Percentiles rank a stretch among this genome's conserved stretches.
Conservation (phyloP, 2,888 invertebrate species). For the Limenitis camilla region DNA sequence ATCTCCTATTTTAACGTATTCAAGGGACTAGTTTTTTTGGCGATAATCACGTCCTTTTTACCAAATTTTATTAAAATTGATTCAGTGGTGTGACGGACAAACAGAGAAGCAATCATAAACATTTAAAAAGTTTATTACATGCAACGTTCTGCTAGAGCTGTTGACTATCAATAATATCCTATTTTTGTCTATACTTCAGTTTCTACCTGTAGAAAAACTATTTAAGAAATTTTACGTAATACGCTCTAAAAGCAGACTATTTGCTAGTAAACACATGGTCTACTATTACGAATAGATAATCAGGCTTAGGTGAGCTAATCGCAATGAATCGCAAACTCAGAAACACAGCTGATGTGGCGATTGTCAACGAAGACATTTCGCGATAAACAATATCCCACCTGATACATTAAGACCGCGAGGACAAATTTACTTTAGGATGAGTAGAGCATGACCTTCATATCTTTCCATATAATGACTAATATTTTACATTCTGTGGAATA, state of each 20-base stretch:
- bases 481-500: conserved; percentile 26
- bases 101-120: neutral
- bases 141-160: neutral
- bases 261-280: neutral
- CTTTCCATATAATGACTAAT: conserved; percentile 31
- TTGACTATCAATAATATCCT: conserved; percentile 3
- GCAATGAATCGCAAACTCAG: conserved; percentile 6
- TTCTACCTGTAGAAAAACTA: conserved; percentile 4
- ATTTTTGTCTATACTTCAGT: neutral
- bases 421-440: conserved; percentile 49
- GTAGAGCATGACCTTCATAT: conserved; percentile 32
- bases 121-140: conserved; percentile 5
- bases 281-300: conserved; percentile 13
- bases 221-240: conserved; percentile 13
- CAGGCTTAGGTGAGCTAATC: conserved; percentile 15
- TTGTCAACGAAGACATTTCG: conserved; percentile 9
- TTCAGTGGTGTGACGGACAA: no score
- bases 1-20: no score
- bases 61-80: no score
- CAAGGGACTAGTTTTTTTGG: no score
- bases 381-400: conserved; percentile 50
- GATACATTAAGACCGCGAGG: conserved; percentile 50
- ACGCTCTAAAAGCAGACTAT: conserved; percentile 4
- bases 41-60: no score
- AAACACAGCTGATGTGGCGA: conserved; percentile 6